These are phyloP conservation scores for Podarcis siculus DNA, from an alignment of 2,797 vertebrate genomes.

Conservation along the genomic window DNA sequence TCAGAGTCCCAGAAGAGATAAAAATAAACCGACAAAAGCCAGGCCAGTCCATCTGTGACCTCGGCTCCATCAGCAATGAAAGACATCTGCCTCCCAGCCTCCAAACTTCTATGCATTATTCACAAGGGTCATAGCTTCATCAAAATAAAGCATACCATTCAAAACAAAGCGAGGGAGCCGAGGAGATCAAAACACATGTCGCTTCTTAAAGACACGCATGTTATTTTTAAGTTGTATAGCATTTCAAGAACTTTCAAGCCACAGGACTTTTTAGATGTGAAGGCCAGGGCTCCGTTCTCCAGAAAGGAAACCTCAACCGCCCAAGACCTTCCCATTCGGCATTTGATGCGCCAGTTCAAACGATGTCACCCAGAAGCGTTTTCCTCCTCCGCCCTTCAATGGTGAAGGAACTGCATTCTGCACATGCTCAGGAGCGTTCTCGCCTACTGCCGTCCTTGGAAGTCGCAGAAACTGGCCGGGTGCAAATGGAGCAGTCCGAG, in stretches of 20 bases:
- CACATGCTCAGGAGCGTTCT: neutral
- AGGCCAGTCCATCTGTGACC: slow-evolving; percentile 60
- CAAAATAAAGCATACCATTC: neutral
- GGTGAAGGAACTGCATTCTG: neutral
- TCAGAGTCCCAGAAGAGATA: slow-evolving; percentile 49
- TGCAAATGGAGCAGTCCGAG: neutral
- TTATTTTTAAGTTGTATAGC: neutral
- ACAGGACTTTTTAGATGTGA: neutral
- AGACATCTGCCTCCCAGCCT: slow-evolving; percentile 50
- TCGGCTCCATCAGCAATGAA: slow-evolving; percentile 52
- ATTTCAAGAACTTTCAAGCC: neutral
- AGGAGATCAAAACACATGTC: neutral
- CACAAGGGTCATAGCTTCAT: slow-evolving; percentile 5
- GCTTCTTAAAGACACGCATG: neutral
- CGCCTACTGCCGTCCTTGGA: neutral
- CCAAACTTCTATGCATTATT: slow-evolving; percentile 54
- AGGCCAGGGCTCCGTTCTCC: neutral
- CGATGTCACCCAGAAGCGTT: neutral
- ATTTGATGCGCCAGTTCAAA: neutral
- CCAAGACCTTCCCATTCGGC: neutral
- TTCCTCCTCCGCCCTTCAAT: neutral
- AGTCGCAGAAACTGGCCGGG: neutral
- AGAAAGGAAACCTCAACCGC: neutral
- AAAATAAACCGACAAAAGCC: slow-evolving; percentile 59
- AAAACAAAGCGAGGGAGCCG: neutral